phyloP scores from a whole-genome alignment of 1,140 invertebrate genomes.

The Halyomorpha halys region DNA sequence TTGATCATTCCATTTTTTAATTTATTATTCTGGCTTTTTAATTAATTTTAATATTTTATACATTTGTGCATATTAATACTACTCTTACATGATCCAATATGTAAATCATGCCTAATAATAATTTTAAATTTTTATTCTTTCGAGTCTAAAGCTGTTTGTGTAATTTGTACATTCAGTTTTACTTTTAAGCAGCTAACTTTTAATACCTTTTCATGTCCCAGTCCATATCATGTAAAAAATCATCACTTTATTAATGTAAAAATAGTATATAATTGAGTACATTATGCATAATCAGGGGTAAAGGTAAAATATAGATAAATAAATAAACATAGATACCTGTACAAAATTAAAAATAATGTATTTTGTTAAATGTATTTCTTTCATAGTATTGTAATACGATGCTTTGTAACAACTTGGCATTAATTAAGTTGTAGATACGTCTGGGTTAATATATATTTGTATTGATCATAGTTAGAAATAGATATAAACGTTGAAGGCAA shows the following conservation, averaged over 20 bases:
- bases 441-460: conserved; percentile 12
- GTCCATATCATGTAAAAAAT: conserved; percentile 27
- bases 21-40: conserved; percentile 8
- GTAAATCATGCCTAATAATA: conserved; percentile 13
- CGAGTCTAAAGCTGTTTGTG: conserved; percentile 4
- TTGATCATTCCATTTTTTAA: conserved; percentile 23
- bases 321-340: conserved; percentile 21
- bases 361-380: conserved; percentile 27
- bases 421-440: conserved; percentile 17
- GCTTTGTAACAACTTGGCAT: conserved; percentile 25
- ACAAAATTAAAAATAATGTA: conserved; percentile 25
- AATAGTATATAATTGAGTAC: conserved; percentile 13
- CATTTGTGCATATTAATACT: conserved; percentile 10
- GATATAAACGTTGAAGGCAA: conserved; percentile 20
- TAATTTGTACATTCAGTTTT: conserved; percentile 1
- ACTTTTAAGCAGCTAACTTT: not conserved
- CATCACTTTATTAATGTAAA: conserved; percentile 21
- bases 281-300: conserved; percentile 27
- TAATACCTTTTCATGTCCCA: conserved; percentile 20
- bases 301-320: conserved; percentile 25
- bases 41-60: conserved; percentile 12
- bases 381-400: conserved; percentile 12
- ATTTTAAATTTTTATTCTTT: conserved; percentile 6
- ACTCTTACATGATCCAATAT: not conserved
- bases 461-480: conserved; percentile 6